A percentile compares a stretch with the other conserved stretches of the same genome.
Conservation (phyloP, 2,113 vertebrate genomes). For the Nycticorax nycticorax region DNA sequence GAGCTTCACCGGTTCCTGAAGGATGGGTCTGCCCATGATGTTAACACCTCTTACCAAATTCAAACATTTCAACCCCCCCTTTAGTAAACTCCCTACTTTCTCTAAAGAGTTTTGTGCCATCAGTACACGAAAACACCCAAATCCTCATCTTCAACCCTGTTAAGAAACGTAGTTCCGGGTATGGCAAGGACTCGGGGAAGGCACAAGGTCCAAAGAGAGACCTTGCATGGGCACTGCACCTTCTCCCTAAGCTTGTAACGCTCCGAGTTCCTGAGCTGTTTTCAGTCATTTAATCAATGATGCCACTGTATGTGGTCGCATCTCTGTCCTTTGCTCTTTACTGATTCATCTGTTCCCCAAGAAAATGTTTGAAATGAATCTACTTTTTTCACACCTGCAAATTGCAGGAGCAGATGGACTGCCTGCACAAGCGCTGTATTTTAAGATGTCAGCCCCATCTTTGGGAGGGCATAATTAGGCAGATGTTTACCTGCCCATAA, state of each 20-base stretch:
- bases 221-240: neutral
- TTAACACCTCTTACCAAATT: neutral
- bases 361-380: neutral
- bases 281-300: neutral
- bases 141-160: neutral
- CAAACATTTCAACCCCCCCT: neutral
- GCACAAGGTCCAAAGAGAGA: neutral
- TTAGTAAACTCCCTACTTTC: neutral
- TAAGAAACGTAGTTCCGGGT: neutral
- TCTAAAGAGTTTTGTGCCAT: neutral
- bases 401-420: neutral
- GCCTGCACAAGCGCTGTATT: neutral
- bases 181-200: neutral
- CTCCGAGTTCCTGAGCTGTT: neutral
- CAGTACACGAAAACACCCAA: neutral
- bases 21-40: neutral
- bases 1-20: fast-evolving
- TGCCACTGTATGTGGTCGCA: neutral
- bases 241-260: neutral
- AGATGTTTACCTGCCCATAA: neutral
- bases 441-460: neutral
- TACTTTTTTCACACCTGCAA: neutral
- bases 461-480: neutral
- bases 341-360: neutral
- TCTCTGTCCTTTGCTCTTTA: neutral